Evolutionary conservation across 2,888 invertebrate species (phyloP).

Genomic region (Harpalus rufipes): DNA sequence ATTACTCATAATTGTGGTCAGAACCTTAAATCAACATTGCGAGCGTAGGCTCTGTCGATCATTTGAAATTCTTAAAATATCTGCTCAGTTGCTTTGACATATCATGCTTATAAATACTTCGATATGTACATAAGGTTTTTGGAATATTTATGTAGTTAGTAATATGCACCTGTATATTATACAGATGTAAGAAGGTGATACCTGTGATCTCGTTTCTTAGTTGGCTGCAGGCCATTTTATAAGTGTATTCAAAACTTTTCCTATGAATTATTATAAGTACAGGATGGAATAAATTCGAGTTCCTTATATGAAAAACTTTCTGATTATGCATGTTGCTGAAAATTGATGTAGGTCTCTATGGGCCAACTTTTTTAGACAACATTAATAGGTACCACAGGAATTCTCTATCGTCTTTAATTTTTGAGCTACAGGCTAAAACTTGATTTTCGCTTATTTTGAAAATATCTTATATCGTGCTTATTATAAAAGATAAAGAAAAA

Average conservation of each 20-base stretch:
- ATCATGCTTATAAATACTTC: conserved; percentile 17
- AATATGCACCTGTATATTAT: conserved; percentile 5
- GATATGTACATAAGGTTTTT: conserved; percentile 1
- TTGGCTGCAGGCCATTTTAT: background rate
- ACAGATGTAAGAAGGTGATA: background rate
- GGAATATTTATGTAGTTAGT: conserved; percentile 17
- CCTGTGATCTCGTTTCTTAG: conserved; percentile 11
- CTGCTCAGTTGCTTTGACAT: conserved; percentile 14
- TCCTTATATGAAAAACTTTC: no score
- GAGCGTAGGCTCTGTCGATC: conserved; percentile 28
- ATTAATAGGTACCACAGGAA: no score
- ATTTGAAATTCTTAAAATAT: conserved; percentile 29
- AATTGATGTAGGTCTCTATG: no score
- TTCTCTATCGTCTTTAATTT: no score
- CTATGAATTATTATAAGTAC: background rate
- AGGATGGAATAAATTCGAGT: no score
- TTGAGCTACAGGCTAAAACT: no score
- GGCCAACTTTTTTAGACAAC: no score
- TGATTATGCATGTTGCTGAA: no score
- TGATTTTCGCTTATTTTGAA: no score
- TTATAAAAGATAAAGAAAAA: no score
- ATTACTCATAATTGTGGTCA: conserved; percentile 21
- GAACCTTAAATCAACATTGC: conserved; percentile 9
- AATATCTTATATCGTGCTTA: no score
- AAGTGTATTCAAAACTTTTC: conserved; percentile 1